Evolutionary conservation across 2,113 vertebrate species (phyloP), one percentile per base, ranked within the genome.

Genomic region (Chrysemys picta): DNA sequence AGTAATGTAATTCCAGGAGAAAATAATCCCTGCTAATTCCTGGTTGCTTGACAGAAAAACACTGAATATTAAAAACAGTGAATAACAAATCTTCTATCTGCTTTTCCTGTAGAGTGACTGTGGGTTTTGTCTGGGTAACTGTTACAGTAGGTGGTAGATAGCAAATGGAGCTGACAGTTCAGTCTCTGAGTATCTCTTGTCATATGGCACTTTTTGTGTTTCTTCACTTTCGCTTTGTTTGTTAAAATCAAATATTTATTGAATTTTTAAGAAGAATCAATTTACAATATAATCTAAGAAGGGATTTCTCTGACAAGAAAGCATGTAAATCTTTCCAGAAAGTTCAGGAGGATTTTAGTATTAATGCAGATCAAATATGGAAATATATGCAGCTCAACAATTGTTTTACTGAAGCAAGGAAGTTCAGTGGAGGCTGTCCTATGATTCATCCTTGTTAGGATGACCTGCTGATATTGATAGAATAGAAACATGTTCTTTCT

Each of bases 181-280:
- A 91, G 1, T 91, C 84, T 90, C 38, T n/a, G 69, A 47, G 29
- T 94, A 59, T 90, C 72, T 93, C 76, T 85, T 87, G 94, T 47
- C 65, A 69, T 29, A 52, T n/a, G 29, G 9, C 52, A 85, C 3
- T 5, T 82, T 54, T 89, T 93, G 93, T 78, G 8, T 54, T 94
- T 94, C 90, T 89, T 82, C 81, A 27, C 35, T 95, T 96, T 94
- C 93, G 22, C 29, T 89, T 90, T 91, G 24, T 94, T 94, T 92
- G 93, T 96, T 94, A 85, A 93, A 92, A 97, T 96, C 90, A 96
- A 97, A 95, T 97, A 94, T 97, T 95, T 97, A 96, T 95, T 95
- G 42, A 3, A 1, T 93, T 96, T 95, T 85, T 89, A 97, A 94
- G 91, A 96, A 91, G 94, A 91, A 93, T 62, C 88, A 96, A 95